Evolutionary conservation across 1,140 invertebrate genomes (phyloP), one percentile per base, ranked within the genome.

Genomic region (Sitobion miscanthi): DNA sequence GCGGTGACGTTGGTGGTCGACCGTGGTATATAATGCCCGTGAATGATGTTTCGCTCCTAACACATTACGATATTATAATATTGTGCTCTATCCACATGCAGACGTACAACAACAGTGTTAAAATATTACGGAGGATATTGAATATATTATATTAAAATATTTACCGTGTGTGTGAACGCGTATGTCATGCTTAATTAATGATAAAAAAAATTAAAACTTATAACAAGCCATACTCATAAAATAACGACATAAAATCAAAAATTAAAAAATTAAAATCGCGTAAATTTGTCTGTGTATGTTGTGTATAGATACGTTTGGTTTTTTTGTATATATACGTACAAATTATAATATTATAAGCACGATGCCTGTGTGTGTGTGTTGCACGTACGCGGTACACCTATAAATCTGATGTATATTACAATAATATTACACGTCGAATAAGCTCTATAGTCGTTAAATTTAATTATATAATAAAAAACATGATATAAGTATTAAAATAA

Each of bases 1-100:
- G 45, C 11, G 21, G 47, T 54, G 87, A 89, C 87, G 87, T 89
- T 89, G 87, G 87, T 89, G 87, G 87, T 89, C 87, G 87, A 54
- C 6, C n/a, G 49, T 54, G n/a, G 21, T 54, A 89, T n/a, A 77
- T 77, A 77, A 77, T 52, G 85, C 49, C 47, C 87, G 87, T 89
- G n/a, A 89, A 89, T 23, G 87, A 89, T 38, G 87, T 54, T 89
- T 89, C 23, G 49, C 49, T 38, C 20, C 17, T 4, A 38, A 45
- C 38, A 45, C 21, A 25, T 25, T 25, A 38, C 6, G 25, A 14
- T 30, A n/a, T 49, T 4, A 54, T 54, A 52, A 52, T 83, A 83
- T 83, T 35, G 14, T 35, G n/a, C 35, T 30, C 0, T 77, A 17
- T 20, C 5, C 14, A 52, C 14, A 52, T 52, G 0, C 11, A n/a